phyloP scores from a whole-genome alignment of 2,888 invertebrate genomes.

The Spisula subtruncata region DNA sequence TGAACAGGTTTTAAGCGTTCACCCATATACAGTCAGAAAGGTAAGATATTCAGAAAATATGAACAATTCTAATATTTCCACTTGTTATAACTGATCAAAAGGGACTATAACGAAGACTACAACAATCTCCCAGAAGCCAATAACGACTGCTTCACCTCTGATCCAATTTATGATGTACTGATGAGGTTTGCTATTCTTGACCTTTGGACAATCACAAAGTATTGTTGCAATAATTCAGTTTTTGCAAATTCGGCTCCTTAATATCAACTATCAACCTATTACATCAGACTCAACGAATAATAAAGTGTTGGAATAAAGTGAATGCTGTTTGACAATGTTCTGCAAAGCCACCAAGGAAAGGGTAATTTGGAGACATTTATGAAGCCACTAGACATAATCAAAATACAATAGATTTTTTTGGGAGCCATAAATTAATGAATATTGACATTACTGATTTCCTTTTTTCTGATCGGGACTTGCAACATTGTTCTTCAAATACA shows the following conservation, averaged over 20 bases:
- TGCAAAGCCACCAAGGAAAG: neutral
- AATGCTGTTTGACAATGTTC: neutral
- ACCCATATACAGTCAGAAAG: too few species aligned
- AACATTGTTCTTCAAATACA: too few species aligned
- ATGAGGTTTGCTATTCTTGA: conserved; percentile 1
- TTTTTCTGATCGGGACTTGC: too few species aligned
- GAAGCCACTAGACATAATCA: neutral
- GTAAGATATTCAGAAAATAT: too few species aligned
- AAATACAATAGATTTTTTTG: too few species aligned
- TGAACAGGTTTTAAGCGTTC: too few species aligned
- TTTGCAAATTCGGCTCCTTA: neutral
- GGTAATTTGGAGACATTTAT: neutral
- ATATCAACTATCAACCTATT: neutral
- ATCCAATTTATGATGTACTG: conserved; percentile 1
- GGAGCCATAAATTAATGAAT: too few species aligned
- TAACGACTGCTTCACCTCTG: neutral
- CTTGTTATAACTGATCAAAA: neutral
- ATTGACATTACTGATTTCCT: too few species aligned
- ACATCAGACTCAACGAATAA: neutral
- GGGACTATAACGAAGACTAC: neutral
- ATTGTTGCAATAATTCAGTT: neutral
- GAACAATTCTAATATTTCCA: neutral
- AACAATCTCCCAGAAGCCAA: neutral
- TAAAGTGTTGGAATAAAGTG: neutral
- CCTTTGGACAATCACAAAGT: neutral